These are phyloP conservation scores for Myotis pilosus DNA, from an alignment of 2,797 vertebrate species.

Conservation along the genomic window DNA sequence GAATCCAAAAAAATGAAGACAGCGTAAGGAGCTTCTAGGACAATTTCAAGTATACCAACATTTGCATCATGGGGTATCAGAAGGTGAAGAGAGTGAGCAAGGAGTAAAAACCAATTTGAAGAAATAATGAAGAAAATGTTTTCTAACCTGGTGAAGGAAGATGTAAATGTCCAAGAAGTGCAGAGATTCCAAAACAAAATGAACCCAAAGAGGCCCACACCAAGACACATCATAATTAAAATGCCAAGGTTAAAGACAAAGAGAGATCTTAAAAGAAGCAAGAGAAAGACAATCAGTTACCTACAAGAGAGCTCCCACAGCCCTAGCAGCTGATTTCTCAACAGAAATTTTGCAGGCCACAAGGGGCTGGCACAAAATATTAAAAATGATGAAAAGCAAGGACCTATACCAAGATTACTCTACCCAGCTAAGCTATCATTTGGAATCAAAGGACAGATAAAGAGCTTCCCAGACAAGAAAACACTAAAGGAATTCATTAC, in stretches of 20 bases:
- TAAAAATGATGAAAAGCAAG: background rate
- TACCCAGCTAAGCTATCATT: background rate
- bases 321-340: background rate
- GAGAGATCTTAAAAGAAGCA: background rate
- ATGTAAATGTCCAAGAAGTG: background rate
- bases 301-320: background rate
- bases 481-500: background rate
- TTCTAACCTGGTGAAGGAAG: background rate
- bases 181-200: background rate
- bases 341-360: background rate
- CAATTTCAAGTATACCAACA: background rate
- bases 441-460: background rate
- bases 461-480: background rate
- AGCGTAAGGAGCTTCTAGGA: background rate
- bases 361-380: background rate
- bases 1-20: background rate
- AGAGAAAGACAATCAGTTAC: background rate
- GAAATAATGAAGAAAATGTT: background rate
- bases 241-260: background rate
- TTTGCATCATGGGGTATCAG: background rate
- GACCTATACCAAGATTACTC: background rate
- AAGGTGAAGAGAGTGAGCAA: background rate
- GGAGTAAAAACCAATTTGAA: background rate
- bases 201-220: background rate
- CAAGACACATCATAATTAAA: background rate